phyloP scores from a whole-genome alignment of 2,113 vertebrate genomes.

The Rostratula benghalensis region DNA sequence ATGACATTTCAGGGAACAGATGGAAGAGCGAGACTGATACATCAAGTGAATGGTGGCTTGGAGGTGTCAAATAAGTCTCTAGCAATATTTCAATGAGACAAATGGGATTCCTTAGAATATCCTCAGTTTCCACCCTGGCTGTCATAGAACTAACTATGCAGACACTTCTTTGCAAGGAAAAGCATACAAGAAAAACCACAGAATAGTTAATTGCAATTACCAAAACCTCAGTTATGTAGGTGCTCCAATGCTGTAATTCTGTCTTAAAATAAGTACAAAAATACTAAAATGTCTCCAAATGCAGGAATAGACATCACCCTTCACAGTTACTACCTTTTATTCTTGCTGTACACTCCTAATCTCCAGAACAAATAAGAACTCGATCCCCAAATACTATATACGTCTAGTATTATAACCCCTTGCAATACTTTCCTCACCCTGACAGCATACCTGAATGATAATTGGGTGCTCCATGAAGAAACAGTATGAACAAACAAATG shows the following conservation, averaged over 20 bases:
- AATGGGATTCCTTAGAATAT: background rate
- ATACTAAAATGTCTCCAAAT: background rate
- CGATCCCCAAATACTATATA: background rate
- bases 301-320: background rate
- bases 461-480: background rate
- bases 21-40: background rate
- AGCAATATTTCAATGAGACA: background rate
- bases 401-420: background rate
- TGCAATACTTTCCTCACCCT: background rate
- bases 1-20: background rate
- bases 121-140: background rate
- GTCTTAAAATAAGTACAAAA: background rate
- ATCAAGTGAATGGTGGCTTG: background rate
- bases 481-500: background rate
- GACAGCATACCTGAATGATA: background rate
- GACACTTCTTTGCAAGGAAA: background rate
- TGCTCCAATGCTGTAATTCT: background rate
- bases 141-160: background rate
- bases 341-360: rapidly evolving
- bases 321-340: background rate
- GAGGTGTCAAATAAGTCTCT: background rate
- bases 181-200: background rate
- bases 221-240: background rate
- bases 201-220: background rate
- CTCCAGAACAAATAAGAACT: background rate